These are phyloP conservation scores for Urophycis tenuis DNA, from an alignment of 2,797 vertebrate genomes.

Conservation along the genomic window DNA sequence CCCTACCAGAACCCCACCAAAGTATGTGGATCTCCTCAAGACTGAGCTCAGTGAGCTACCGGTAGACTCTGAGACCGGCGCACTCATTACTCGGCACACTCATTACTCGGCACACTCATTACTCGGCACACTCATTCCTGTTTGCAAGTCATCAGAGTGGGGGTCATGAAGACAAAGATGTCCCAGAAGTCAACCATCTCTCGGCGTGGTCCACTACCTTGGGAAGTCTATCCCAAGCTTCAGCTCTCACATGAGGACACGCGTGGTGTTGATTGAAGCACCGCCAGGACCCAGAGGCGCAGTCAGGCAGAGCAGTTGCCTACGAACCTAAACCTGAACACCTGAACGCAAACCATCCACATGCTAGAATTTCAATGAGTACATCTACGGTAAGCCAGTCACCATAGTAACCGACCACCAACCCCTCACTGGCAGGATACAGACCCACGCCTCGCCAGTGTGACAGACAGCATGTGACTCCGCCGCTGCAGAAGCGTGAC, in stretches of 20 bases:
- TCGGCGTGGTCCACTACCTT: neutral
- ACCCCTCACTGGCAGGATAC: conserved; percentile 21
- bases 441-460: conserved; percentile 23
- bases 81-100: too few relatives aligned
- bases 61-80: too few relatives aligned
- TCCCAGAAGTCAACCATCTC: neutral
- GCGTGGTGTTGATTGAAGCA: neutral
- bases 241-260: neutral
- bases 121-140: neutral
- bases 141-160: neutral
- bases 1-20: neutral
- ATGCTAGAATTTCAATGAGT: conserved; percentile 24
- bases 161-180: neutral
- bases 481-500: conserved; percentile 21
- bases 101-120: too few relatives aligned
- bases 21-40: conserved; percentile 16
- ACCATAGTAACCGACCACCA: conserved; percentile 17
- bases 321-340: conserved; percentile 18
- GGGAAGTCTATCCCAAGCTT: neutral
- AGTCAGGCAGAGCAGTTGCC: conserved; percentile 3
- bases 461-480: conserved; percentile 19
- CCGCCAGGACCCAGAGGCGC: neutral
- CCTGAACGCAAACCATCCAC: conserved; percentile 9
- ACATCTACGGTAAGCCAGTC: conserved; percentile 22
- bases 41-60: conserved; percentile 17